Conservation (phyloP, 2,888 invertebrate species). For the Cephus pygmeus region DNA sequence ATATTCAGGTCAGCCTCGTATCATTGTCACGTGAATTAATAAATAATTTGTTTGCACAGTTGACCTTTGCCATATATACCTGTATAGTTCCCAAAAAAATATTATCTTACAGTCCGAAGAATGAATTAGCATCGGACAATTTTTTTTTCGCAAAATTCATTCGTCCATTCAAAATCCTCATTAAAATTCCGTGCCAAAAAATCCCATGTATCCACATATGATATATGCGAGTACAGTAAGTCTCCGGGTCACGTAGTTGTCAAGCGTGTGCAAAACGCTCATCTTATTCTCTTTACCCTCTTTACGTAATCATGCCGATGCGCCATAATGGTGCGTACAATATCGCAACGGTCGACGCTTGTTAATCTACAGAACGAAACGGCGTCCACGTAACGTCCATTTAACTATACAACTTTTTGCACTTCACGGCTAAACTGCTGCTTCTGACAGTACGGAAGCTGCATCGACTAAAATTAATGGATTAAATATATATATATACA, state of each 20-base stretch:
- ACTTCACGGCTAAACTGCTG: conserved; percentile 39
- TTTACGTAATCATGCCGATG: background rate
- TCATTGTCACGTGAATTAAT: background rate
- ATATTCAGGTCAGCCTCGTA: background rate
- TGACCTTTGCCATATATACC: background rate
- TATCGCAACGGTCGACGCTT: conserved; percentile 3
- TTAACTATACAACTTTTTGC: conserved; percentile 39
- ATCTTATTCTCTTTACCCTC: conserved; percentile 3
- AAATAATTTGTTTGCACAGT: background rate
- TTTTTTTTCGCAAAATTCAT: background rate
- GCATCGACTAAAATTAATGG: conserved; percentile 48
- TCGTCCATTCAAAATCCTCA: background rate
- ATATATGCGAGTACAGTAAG: background rate
- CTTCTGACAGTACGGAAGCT: conserved; percentile 38
- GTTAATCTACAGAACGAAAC: conserved; percentile 1
- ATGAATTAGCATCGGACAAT: background rate
- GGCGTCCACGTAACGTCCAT: conserved; percentile 24
- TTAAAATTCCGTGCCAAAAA: background rate
- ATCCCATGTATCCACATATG: background rate
- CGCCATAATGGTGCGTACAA: background rate
- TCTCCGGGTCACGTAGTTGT: background rate
- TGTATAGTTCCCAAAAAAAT: background rate
- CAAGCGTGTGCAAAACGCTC: background rate
- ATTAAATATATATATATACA: conserved; percentile 24
- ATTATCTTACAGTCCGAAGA: background rate